Evolutionary conservation across 2,888 invertebrate genomes (phyloP), one percentile per base, ranked within the genome.

Genomic region (Pollenia griseotomentosa): DNA sequence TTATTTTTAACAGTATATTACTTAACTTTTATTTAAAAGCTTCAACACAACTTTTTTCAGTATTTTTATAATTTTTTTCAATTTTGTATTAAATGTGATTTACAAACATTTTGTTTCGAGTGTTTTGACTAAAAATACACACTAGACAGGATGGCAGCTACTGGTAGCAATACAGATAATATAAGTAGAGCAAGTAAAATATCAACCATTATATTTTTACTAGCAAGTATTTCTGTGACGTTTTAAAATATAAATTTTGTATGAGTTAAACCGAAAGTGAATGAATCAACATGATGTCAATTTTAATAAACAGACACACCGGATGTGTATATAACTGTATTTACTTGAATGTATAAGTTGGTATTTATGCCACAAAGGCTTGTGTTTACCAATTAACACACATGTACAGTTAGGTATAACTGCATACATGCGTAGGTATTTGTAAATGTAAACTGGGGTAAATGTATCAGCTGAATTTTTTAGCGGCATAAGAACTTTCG

Each of bases 191-290:
- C 40, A 33, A 33, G 33, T 33, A 33, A 33, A 33, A 33, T 33
- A 33, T 6, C 33, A 33, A 14, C 14, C 33, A 33, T 14, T 59
- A 59, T n/a, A 59, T 40, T 40, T 40, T 33, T 33, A 16, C 33
- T 2, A 14, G 23, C 23, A 12, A 11, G 44, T 19, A 12, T n/a
- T 42, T 53, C 10, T 59, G 11, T 73, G 23, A 23, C 11, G 7
- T 59, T 57, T 42, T 42, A 42, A 73, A 73, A 33, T 12, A 16
- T 33, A 8, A 61, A 74, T 23, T 63, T 65, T 65, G 46, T 65
- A 16, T 14, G 42, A 16, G 65, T 65, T 65, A 16, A 42, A 55
- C 19, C 7, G 4, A 14, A 73, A 23, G 10, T n/a, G 44, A 42
- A 19, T 55, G 14, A 10, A 44, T 7, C 23, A 73, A 46, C 59